A percentile compares a stretch with the other conserved stretches of the same genome.
Evolutionary conservation across 2,113 vertebrate species (phyloP).

Genomic region (Corythaixoides concolor): DNA sequence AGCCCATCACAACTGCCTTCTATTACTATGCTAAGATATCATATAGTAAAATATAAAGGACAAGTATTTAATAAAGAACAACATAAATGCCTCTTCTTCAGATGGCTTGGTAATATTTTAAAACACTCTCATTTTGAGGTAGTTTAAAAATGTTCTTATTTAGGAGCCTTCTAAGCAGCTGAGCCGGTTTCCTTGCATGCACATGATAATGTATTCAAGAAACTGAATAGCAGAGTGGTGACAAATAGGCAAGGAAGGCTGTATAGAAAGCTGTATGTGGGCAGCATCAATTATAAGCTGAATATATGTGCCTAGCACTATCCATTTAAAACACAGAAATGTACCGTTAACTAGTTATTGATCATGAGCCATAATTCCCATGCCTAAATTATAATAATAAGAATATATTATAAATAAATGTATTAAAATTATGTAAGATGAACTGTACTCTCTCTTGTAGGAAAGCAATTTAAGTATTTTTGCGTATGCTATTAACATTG

Average conservation of each 20-base stretch:
- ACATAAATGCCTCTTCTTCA: neutral
- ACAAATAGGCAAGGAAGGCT: neutral
- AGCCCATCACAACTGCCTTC: neutral
- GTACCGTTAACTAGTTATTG: slow-evolving; percentile 57
- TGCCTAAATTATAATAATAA: neutral
- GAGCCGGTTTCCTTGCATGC: neutral
- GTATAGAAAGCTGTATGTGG: slow-evolving; percentile 20
- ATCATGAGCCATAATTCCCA: slow-evolving; percentile 40
- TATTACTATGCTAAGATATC: neutral
- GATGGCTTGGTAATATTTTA: neutral
- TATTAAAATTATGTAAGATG: neutral
- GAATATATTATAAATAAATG: slow-evolving; percentile 21
- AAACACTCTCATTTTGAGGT: neutral
- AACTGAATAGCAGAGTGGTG: slow-evolving; percentile 23
- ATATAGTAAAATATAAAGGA: neutral
- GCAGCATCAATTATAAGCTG: slow-evolving; percentile 45
- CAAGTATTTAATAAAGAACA: neutral
- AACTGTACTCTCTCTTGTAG: neutral
- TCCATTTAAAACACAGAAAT: slow-evolving; percentile 53
- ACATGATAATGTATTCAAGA: neutral
- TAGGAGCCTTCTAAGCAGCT: neutral
- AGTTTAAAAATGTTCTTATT: neutral
- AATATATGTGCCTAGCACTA: slow-evolving; percentile 28
- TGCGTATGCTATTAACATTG: slow-evolving; percentile 38
- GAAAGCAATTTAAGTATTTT: slow-evolving; percentile 48